Base-by-base conservation (phyloP, 1,140 invertebrate species). In the Zaprionus ornatus region DNA sequence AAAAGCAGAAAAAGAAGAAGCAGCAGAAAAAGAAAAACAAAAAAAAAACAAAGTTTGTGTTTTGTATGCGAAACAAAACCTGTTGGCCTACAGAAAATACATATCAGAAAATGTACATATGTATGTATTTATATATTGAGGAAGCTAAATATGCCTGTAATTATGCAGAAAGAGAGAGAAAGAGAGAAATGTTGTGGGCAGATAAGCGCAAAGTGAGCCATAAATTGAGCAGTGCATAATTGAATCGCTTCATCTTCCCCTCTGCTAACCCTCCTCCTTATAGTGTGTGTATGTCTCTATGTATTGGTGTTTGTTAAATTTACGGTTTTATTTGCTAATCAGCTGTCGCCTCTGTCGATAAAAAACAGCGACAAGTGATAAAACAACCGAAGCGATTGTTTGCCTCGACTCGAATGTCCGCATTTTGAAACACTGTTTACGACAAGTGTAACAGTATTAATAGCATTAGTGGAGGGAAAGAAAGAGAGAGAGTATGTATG, bases 311-410 rank as follows among this genome's bases (percentile, higher is more conserved):
- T 6, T 50, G 45, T 50, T 50, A 1, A 21, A 19, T 48, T 48
- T 19, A n/a, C 17, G 21, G 45, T 50, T 19, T 50, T 23, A 17
- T 21, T 23, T 23, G 45, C 45, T 84, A 83, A 83, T 88, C 84
- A 87, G 61, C 42, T 67, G 64, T 55, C 67, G 57, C 45, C 19
- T 45, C 65, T 80, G 81, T 87, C 74, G 68, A 32, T 73, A 79
- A 77, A 90, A 87, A 88, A 62, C 15, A 62, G 25, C 37, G 17
- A 25, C 65, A 59, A 50, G 48, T 72, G 85, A 87, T 88, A 84
- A 83, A 50, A 63, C 73, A 83, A 83, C 62, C 70, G 23, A 69
- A 77, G 60, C 76, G 61, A 82, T 82, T 69, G 66, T 64, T 82
- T 60, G n/a, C 52, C 23, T 57, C 54, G 32, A 23, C 55, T 45